These are phyloP conservation scores for Troilus luridus DNA, from an alignment of 2,888 invertebrate genomes.

Conservation along the genomic window DNA sequence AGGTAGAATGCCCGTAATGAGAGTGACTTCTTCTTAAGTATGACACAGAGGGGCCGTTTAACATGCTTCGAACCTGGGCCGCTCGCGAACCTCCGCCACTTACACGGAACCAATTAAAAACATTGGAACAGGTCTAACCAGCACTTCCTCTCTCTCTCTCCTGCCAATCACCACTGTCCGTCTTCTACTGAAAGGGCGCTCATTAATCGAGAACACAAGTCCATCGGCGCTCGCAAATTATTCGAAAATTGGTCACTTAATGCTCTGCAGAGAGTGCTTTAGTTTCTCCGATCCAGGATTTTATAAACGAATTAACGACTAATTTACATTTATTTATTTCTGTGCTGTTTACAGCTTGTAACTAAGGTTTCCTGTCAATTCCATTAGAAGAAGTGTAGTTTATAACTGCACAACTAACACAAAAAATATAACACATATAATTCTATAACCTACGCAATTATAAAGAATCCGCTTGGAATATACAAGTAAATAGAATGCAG, in stretches of 20 bases:
- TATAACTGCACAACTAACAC: too few species aligned
- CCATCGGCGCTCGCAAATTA: neutral
- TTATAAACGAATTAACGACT: neutral
- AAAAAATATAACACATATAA: neutral
- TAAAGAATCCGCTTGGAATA: too few species aligned
- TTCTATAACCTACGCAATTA: too few species aligned
- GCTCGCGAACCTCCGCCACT: neutral
- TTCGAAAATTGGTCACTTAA: slow-evolving; percentile 3
- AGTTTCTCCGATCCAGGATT: neutral
- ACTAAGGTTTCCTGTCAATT: neutral
- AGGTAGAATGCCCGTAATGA: neutral
- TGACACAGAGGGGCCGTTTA: neutral
- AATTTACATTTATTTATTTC: neutral
- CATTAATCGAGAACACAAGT: neutral
- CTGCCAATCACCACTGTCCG: neutral
- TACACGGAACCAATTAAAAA: slow-evolving; percentile 40
- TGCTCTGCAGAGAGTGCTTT: neutral
- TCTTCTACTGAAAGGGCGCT: neutral
- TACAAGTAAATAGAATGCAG: too few species aligned
- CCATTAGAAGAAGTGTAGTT: too few species aligned
- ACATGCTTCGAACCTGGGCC: neutral
- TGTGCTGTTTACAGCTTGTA: neutral
- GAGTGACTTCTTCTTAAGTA: neutral
- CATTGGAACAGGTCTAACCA: slow-evolving; percentile 7
- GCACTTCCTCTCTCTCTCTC: neutral